Conservation (phyloP, 2,113 vertebrate species). For the Trogon surrucura region DNA sequence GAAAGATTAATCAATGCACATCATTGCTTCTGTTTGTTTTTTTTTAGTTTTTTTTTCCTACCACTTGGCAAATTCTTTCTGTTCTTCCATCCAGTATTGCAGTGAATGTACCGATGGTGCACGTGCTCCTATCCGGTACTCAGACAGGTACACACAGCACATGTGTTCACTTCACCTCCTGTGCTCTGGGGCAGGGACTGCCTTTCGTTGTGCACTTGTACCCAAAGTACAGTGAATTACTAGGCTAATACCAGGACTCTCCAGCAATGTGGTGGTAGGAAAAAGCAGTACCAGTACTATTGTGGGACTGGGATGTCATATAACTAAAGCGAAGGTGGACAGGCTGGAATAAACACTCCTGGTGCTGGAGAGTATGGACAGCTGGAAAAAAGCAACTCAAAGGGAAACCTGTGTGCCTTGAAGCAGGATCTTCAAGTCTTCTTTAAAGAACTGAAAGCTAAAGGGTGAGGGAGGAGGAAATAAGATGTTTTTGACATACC, state of each 20-base stretch:
- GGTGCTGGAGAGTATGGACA: not conserved
- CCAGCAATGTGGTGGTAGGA: not conserved
- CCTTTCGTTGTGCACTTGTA: not conserved
- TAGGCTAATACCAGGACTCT: not conserved
- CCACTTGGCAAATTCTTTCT: not conserved
- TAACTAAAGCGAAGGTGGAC: not conserved
- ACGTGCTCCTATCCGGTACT: not conserved
- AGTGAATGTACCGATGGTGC: not conserved
- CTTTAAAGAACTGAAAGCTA: not conserved
- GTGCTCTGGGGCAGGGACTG: not conserved
- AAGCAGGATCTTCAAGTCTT: not conserved
- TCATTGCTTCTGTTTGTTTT: not conserved
- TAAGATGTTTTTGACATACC: conserved; percentile 74
- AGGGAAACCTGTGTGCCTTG: not conserved
- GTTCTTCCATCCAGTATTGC: not conserved
- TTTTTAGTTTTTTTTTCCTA: not conserved
- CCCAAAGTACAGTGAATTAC: not conserved
- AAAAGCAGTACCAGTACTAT: not conserved
- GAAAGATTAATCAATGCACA: not conserved
- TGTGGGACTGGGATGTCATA: not conserved
- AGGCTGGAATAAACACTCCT: not conserved
- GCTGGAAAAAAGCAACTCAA: not conserved
- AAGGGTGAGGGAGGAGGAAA: not conserved
- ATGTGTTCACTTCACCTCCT: not conserved
- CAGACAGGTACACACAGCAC: not conserved